Evolutionary conservation across 2,797 vertebrate genomes (phyloP), one percentile per base, ranked within the genome.

Genomic region (Cyprinodon diabolis): DNA sequence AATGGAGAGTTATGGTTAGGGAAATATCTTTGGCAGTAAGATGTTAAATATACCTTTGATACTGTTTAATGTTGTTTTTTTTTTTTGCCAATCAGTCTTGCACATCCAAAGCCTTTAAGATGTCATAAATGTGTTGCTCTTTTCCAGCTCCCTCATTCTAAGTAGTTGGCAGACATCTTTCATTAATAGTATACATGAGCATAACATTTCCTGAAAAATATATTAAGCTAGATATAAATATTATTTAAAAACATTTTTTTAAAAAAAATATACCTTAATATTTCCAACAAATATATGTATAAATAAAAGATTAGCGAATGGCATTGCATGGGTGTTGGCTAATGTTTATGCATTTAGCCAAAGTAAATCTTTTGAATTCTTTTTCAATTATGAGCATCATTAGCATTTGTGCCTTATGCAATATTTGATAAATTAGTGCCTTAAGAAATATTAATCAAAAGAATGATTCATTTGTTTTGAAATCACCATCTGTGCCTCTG

Each of bases 381-480:
- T 43, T 63, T 43, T 14, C 23, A 37, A 4, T 67, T 6, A 25
- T 35, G 12, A 43, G 75, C 23, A 25, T 47, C 60, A 4, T 37
- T 57, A 56, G 0, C 45, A 23, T 47, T 40, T 68, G 67, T 80
- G 62, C 66, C 66, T 69, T 56, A 40, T 40, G 49, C 55, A 21
- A 65, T 12, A 66, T 63, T 37, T 37, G 30, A 68, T 19, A 70
- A 12, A 1, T 23, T 14, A 47, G 37, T 55, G 65, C 56, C 19
- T 69, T 66, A 48, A 56, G 52, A 43, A 57, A 2, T 71, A 11
- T 62, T 47, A 13, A 60, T 68, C 54, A 14, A 69, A 74, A 72
- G 9, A 0, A 70, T 2, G 11, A 35, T 17, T 25, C 9, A 35
- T 60, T 48, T 19, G 45, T 37, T 43, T 13, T 43, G 4, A 54